Base-by-base conservation (phyloP, 1,140 invertebrate species). In the Scaptomyza graminum region DNA sequence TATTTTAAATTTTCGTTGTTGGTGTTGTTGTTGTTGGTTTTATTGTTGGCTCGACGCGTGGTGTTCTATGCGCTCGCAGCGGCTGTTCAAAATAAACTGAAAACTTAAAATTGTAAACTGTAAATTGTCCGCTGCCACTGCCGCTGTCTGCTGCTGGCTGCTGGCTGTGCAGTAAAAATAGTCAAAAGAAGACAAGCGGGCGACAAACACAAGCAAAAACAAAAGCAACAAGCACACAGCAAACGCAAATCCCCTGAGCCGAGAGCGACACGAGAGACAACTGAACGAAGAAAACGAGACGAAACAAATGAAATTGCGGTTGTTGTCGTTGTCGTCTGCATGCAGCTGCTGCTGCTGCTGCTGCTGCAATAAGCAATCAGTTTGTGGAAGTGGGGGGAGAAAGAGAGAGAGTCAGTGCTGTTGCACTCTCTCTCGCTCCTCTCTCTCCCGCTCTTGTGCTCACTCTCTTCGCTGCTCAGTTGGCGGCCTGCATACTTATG, bases 11-110 rank as follows among this genome's bases (percentile, higher is more conserved):
- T n/a, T 8, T 34, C 8, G 31, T 34, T 61, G 15, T 61, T 55
- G 37, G 12, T 4, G 12, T 31, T 52, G 13, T 44, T 13, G 28
- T 13, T 57, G 6, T 13, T 47, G n/a, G n/a, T n/a, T 12, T 9
- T 28, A 41, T 49, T 52, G 49, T 12, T 34, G 28, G 3, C 65
- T 73, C 78, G 68, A 70, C 56, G 76, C 76, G 81, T 55, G 31
- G 34, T 39, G 51, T 87, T 87, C 79, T 88, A 72, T 88, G 83
- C 79, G 71, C 73, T 83, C 83, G 83, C 67, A 70, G 76, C 83
- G 83, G 59, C 70, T 79, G 83, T 73, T 88, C 79, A 88, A 88
- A 88, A 88, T 88, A 83, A 88, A 88, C 83, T 88, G 61, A 70
- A 70, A 56, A 64, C 49, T 34, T 41, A 41, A 41, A 41, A n/a